Evolutionary conservation across 2,797 vertebrate genomes (phyloP), one percentile per base, ranked within the genome.

Genomic region (Calcarius lapponicus): DNA sequence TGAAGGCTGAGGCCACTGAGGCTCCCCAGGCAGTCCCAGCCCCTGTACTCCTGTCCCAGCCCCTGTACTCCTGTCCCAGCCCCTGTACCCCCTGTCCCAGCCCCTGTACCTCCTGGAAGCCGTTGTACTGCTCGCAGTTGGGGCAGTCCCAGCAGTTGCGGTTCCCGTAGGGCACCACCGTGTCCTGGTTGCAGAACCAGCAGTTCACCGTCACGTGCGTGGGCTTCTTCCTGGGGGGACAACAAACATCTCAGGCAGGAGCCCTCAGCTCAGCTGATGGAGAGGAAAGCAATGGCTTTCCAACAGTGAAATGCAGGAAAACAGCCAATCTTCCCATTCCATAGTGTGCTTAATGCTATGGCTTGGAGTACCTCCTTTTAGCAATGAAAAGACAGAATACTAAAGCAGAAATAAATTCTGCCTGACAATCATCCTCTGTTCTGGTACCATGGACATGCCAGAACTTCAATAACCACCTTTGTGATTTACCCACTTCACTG

Each of bases 131-230:
- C 76, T 99, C 99, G 47, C 99, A 99, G 97, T 98, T 98, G 34
- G 99, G 99, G 92, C 99, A 99, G 83, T 99, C 99, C 99, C 99
- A 99, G 97, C 99, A 99, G 97, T 99, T 99, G 58, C 99, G 98
- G 95, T 99, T 99, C 43, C 99, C 99, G 10, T 99, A 99, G 0
- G 99, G 99, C 70, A 99, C 99, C 74, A 99, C 97, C 0, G 99
- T 99, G 97, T 99, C 98, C 88, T 99, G 98, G 73, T 98, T 98
- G 94, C 99, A 99, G 98, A 99, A 99, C 99, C 99, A 99, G 97
- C 99, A 99, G 97, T 99, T 99, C 89, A 99, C 99, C 0, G 96
- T 94, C 13, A 98, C 98, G 28, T 99, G 98, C 0, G 98, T 98
- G 6, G 99, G 99, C 93, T 99, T 99, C 96, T 98, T 98, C 97